These are phyloP conservation scores for Labeo calbasu DNA, from an alignment of 2,797 vertebrate genomes.

Conservation along the genomic window DNA sequence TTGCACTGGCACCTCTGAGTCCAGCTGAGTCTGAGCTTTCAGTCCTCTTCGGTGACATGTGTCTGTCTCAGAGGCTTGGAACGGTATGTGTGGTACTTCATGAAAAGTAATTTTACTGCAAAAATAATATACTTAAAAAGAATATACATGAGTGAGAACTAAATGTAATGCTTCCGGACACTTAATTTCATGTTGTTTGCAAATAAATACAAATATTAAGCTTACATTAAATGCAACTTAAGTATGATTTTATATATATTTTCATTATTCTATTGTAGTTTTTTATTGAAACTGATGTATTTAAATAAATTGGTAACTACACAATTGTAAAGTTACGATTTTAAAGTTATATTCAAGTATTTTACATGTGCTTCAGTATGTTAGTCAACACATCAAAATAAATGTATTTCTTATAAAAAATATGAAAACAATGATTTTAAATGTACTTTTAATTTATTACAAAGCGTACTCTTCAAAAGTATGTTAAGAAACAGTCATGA, in stretches of 20 bases:
- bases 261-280: background rate
- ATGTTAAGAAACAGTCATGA: background rate
- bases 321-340: background rate
- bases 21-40: background rate
- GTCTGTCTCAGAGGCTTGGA: slow-evolving; percentile 11
- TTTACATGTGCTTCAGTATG: background rate
- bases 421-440: background rate
- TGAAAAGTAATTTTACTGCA: background rate
- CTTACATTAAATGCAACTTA: too few species aligned
- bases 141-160: background rate
- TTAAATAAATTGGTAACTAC: too few species aligned
- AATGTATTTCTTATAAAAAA: background rate
- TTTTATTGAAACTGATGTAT: too few species aligned
- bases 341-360: background rate
- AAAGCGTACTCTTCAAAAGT: background rate
- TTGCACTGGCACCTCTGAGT: slow-evolving; percentile 70
- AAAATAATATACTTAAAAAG: background rate
- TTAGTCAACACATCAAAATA: background rate
- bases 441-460: background rate
- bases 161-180: background rate
- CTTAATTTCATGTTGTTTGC: background rate
- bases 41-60: slow-evolving; percentile 56
- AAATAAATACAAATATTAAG: background rate
- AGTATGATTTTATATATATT: background rate
- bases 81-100: slow-evolving; percentile 67